These are phyloP conservation scores for Patella ulyssiponensis DNA, from an alignment of 2,888 invertebrate species.

Conservation along the genomic window DNA sequence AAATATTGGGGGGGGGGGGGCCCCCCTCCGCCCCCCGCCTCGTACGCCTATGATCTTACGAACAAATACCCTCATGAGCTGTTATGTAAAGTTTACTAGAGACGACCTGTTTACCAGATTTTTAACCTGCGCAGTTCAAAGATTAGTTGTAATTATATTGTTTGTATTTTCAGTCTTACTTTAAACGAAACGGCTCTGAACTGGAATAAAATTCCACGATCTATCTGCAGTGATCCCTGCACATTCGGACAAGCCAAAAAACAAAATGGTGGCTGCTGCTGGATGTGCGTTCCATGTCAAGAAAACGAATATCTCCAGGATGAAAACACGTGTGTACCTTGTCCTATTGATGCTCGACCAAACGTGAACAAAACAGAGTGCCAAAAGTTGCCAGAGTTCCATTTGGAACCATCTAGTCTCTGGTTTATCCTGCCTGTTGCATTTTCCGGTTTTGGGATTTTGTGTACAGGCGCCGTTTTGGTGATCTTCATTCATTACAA, in stretches of 20 bases:
- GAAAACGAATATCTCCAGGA: conserved; percentile 74
- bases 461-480: conserved; percentile 78
- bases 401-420: conserved; percentile 78
- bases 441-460: conserved; percentile 78
- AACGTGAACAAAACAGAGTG: conserved; percentile 75
- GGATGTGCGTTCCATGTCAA: conserved; percentile 80
- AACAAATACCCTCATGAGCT: too few relatives aligned
- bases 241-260: conserved; percentile 76
- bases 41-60: too few relatives aligned
- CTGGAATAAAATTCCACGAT: conserved; percentile 75
- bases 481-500: conserved; percentile 78
- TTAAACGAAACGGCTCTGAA: conserved; percentile 51
- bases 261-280: conserved; percentile 77
- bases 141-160: neutral
- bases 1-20: too few relatives aligned
- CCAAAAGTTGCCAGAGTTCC: conserved; percentile 76
- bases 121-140: neutral
- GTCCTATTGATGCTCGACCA: conserved; percentile 78
- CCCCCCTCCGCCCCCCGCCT: too few relatives aligned
- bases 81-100: too few relatives aligned
- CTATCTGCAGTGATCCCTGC: conserved; percentile 79
- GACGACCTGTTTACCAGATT: too few relatives aligned
- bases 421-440: conserved; percentile 80
- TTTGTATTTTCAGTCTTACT: conserved; percentile 47
- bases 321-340: conserved; percentile 76